Base-by-base conservation (phyloP, 2,888 invertebrate species). In the Tachystola acroxantha region DNA sequence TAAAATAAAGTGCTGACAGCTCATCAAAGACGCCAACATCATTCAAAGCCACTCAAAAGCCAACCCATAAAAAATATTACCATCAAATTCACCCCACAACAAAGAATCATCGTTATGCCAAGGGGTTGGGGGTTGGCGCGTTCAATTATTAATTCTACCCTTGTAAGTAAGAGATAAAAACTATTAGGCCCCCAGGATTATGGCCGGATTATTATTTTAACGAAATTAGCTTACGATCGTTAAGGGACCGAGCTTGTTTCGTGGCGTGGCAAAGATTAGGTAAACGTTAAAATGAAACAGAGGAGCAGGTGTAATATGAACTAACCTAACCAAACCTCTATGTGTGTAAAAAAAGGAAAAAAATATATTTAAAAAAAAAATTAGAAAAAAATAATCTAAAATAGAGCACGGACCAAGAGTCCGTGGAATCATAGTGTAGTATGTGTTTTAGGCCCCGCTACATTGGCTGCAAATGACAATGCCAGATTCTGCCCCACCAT, bases 131-230 rank as follows among this genome's bases (percentile, higher is more conserved):
- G 43, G 50, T 44, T 54, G 42, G 53, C 60, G 56, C 64, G 67
- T 67, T 79, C 60, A 78, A 82, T 79, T 81, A 85, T 85, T 85
- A 84, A 81, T 76, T 60, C 71, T 58, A 71, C 78, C 77, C 76
- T 70, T 64, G 59, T 53, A 62, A 53, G 44, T 45, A 58, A 64
- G 59, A 74, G 72, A 82, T 82, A 84, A 84, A 84, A 85, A 84
- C 82, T 81, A 81, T 84, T 81, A 81, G 79, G 75, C 72, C 58
- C 53, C 50, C 57, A 53, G 78, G 84, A 78, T 82, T 85, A 82
- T 65, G 74, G 73, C 48, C 39, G 73, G 84, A 84, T 84, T 86
- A 85, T 85, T 79, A 81, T 82, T 86, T 84, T 85, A 85, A 85
- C 79, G 60, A 75, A 84, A 82, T 86, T 84, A 85, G 81, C 82